These are phyloP conservation scores for Calcarius lapponicus DNA, from an alignment of 2,797 vertebrate genomes.

Conservation along the genomic window DNA sequence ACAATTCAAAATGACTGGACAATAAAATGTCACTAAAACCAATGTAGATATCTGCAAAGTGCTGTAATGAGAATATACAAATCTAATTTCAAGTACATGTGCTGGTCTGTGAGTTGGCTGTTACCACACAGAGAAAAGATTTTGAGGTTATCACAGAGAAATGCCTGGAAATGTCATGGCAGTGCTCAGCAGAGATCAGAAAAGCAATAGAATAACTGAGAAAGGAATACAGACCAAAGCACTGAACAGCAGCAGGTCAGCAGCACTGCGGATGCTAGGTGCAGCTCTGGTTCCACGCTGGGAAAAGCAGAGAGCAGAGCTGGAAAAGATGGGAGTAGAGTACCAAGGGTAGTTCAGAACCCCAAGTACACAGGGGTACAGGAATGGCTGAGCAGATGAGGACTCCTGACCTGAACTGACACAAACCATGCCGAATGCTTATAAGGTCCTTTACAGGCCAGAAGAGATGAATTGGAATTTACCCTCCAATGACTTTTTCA, in stretches of 20 bases:
- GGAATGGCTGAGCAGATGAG: not conserved
- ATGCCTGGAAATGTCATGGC: slow-evolving; percentile 40
- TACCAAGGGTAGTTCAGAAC: not conserved
- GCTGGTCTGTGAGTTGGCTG: not conserved
- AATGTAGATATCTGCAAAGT: not conserved
- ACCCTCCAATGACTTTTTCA: not conserved
- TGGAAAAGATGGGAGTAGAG: not conserved
- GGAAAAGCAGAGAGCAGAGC: not conserved
- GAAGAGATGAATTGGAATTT: not conserved
- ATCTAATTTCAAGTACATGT: slow-evolving; percentile 1
- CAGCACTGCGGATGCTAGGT: not conserved
- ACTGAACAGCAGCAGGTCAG: not conserved
- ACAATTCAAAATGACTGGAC: not conserved
- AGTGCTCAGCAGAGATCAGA: not conserved
- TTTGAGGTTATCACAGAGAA: slow-evolving; percentile 17
- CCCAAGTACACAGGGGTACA: not conserved
- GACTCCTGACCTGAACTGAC: not conserved
- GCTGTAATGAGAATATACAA: not conserved
- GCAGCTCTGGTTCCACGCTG: not conserved
- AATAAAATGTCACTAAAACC: slow-evolving; percentile 16
- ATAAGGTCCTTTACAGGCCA: not conserved
- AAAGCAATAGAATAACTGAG: not conserved
- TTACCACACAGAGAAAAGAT: slow-evolving; percentile 8
- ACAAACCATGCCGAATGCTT: not conserved
- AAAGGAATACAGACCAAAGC: not conserved